Conservation (phyloP, 2,888 invertebrate species). For the Aporophyla lueneburgensis region DNA sequence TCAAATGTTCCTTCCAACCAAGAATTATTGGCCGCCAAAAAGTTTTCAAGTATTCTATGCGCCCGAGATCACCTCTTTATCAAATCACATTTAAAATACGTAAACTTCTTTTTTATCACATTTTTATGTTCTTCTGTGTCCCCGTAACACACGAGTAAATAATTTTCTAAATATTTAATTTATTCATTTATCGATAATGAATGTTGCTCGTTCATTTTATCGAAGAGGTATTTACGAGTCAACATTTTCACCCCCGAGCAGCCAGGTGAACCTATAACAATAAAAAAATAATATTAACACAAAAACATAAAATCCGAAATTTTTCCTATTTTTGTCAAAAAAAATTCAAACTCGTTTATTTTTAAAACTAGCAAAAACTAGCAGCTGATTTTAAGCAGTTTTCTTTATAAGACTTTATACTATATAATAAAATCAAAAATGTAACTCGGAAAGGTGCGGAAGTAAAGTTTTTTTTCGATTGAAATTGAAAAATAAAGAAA, state of each 20-base stretch:
- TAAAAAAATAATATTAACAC: slow-evolving; percentile 17
- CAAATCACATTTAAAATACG: slow-evolving; percentile 8
- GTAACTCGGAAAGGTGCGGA: slow-evolving; percentile 4
- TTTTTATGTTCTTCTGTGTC: slow-evolving; percentile 23
- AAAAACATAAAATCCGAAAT: slow-evolving; percentile 9
- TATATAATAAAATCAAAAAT: neutral
- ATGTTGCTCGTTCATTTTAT: slow-evolving; percentile 5
- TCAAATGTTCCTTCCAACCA: slow-evolving; percentile 24
- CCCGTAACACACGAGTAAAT: slow-evolving; percentile 9
- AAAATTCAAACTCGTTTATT: slow-evolving; percentile 8
- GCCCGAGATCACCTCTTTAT: slow-evolving; percentile 15
- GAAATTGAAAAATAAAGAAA: slow-evolving; percentile 21
- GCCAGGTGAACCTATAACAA: slow-evolving; percentile 16
- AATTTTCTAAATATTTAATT: slow-evolving; percentile 5
- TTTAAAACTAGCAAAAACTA: slow-evolving; percentile 18
- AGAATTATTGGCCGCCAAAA: slow-evolving; percentile 14
- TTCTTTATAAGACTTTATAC: neutral
- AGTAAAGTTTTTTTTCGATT: slow-evolving; percentile 13
- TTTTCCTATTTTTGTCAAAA: neutral
- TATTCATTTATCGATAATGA: slow-evolving; percentile 1
- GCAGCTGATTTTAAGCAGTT: slow-evolving; percentile 11
- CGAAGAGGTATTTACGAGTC: slow-evolving; percentile 6
- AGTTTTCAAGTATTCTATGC: slow-evolving; percentile 12
- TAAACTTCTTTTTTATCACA: slow-evolving; percentile 16
- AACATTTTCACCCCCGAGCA: slow-evolving; percentile 9